These are phyloP conservation scores for Papilio polyxenes DNA, from an alignment of 1,140 invertebrate genomes.

Conservation along the genomic window DNA sequence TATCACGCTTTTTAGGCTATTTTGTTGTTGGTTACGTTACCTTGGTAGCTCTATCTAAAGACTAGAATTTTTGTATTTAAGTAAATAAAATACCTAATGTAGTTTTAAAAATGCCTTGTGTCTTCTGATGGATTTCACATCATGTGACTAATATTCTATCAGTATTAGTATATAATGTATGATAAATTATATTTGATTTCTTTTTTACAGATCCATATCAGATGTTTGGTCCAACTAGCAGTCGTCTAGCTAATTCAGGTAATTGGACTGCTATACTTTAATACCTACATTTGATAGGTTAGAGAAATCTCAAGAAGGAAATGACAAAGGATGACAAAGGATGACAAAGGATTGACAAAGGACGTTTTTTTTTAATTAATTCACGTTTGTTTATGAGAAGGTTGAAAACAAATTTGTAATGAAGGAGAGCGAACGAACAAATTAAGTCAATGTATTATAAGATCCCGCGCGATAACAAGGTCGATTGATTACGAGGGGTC, in stretches of 20 bases:
- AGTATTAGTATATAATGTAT: not conserved
- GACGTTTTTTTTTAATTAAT: no score
- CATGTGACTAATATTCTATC: no score
- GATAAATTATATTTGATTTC: slow-evolving; percentile 35
- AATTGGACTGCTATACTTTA: slow-evolving; percentile 53
- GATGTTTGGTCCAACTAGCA: slow-evolving; percentile 97
- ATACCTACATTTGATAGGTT: no score
- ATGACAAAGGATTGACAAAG: no score
- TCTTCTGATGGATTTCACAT: not conserved
- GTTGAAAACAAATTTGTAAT: not conserved
- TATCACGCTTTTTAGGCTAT: slow-evolving; percentile 72
- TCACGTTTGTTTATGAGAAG: no score
- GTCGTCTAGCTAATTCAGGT: slow-evolving; percentile 95
- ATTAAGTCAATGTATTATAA: not conserved
- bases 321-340: no score
- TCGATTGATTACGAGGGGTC: slow-evolving; percentile 16
- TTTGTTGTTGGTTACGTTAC: slow-evolving; percentile 65
- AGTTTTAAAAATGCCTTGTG: not conserved
- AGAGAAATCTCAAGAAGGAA: not conserved
- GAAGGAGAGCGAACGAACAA: not conserved
- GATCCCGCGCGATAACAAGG: not conserved
- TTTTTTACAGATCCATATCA: slow-evolving; percentile 95
- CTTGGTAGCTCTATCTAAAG: slow-evolving; percentile 63
- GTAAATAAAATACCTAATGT: not conserved
- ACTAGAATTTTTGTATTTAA: slow-evolving; percentile 30